A percentile compares a stretch with the other conserved stretches of the same genome.
These are phyloP conservation scores for Synanthedon tipuliformis DNA, from an alignment of 2,888 invertebrate species.

Conservation along the genomic window DNA sequence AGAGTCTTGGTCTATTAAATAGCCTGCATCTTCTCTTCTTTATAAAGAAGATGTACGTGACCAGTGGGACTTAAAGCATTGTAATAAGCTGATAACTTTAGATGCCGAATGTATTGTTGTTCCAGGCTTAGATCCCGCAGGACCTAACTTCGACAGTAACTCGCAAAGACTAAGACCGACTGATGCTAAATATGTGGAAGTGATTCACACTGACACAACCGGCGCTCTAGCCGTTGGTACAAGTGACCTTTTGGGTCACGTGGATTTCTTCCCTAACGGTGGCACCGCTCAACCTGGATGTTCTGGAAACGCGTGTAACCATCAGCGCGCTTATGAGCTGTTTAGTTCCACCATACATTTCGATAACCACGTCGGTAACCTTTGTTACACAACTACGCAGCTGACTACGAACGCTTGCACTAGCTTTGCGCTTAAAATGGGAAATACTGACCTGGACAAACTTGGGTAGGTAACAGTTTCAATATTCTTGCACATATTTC, in stretches of 20 bases:
- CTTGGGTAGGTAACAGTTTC: background rate
- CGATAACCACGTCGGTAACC: background rate
- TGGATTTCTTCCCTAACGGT: conserved; percentile 90
- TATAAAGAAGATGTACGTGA: too few species aligned
- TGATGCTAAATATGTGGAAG: conserved; percentile 45
- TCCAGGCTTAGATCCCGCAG: conserved; percentile 26
- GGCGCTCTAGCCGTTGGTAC: conserved; percentile 34
- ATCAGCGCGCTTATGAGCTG: conserved; percentile 36
- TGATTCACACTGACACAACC: conserved; percentile 38
- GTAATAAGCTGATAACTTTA: background rate
- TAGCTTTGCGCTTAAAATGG: background rate
- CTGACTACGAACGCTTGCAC: background rate
- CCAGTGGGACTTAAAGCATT: too few species aligned
- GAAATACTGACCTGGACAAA: background rate
- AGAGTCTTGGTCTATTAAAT: too few species aligned
- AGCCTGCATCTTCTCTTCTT: too few species aligned
- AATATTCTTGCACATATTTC: too few species aligned
- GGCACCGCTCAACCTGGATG: conserved; percentile 75
- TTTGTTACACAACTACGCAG: background rate
- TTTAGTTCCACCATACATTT: conserved; percentile 19
- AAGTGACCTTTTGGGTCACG: conserved; percentile 79
- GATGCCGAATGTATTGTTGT: background rate
- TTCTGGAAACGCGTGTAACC: conserved; percentile 24
- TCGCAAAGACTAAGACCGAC: conserved; percentile 18
- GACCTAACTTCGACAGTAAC: conserved; percentile 23